phyloP scores from a whole-genome alignment of 2,888 invertebrate genomes.

The Drosophila limbata region DNA sequence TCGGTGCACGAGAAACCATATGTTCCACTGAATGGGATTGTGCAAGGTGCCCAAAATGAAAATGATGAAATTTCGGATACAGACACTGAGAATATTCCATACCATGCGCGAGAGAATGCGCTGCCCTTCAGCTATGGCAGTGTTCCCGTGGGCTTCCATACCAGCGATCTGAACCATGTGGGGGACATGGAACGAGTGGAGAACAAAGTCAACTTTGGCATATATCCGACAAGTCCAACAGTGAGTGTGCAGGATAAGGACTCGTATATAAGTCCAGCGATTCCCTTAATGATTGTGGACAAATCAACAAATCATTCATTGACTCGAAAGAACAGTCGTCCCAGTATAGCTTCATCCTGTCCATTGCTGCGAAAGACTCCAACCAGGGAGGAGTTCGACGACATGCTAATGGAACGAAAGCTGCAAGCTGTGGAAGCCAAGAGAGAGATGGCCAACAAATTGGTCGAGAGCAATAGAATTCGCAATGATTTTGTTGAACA shows the following conservation, averaged over 20 bases:
- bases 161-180: constrained; percentile 68
- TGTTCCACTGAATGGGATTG: constrained; percentile 28
- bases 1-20: constrained; percentile 34
- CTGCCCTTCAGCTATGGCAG: constrained; percentile 95
- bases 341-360: constrained; percentile 69
- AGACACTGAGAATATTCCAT: constrained; percentile 88
- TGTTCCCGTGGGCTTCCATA: constrained; percentile 83
- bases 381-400: constrained; percentile 84
- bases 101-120: constrained; percentile 95
- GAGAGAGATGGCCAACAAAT: constrained; percentile 48
- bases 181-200: constrained; percentile 21
- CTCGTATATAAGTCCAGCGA: constrained; percentile 88
- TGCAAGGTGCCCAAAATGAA: constrained; percentile 10
- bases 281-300: constrained; percentile 88
- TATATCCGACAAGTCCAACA: constrained; percentile 89
- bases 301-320: constrained; percentile 89
- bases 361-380: constrained; percentile 81
- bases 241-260: constrained; percentile 88
- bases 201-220: not conserved
- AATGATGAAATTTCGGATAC: constrained; percentile 31
- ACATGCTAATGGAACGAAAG: constrained; percentile 83
- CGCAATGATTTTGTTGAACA: constrained; percentile 67
- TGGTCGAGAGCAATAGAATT: constrained; percentile 62
- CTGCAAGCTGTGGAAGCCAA: constrained; percentile 73
- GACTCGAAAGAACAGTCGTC: constrained; percentile 87